Evolutionary conservation across 53 echinoderm and acorn worm species (phyloP), one percentile per base, ranked within the genome.

Genomic region (Arbacia lixula): DNA sequence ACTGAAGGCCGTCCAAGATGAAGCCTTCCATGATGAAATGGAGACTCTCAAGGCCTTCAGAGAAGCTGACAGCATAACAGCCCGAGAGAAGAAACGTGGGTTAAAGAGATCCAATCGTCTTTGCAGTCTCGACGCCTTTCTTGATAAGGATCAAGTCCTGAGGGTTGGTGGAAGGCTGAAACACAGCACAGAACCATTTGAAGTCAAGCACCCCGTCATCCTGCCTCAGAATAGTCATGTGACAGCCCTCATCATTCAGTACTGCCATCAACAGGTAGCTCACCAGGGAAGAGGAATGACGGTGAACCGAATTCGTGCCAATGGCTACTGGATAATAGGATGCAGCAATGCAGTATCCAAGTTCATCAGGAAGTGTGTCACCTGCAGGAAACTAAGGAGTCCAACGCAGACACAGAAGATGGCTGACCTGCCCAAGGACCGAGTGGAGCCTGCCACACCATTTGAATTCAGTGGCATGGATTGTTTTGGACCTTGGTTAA

Each of bases 381-480:
- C 52, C 21, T 92, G 92, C 55, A 36, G 46, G 3, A 85, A 28
- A 63, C 57, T 85, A 9, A 66, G 80, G 2, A 41, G 87, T 39
- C 39, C 40, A 10, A 22, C 77, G 3, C 73, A 76, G 51, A 40
- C 49, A 27, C 91, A 91, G 66, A 91, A 86, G 68, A 92, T 86
- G 85, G 85, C 87, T 2, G 83, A 90, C 29, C 74, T 93, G 12
- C 93, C 90, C 0, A 2, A 10, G 3, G 93, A 92, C 28, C 73
- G 89, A 49, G 3, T 88, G 10, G 33, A 61, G 12, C 74, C 81
- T 21, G 66, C 75, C 12, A 68, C 88, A 52, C 88, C 88, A 36
- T 92, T 88, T 36, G 72, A 68, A 0, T 89, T 84, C 52, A 38
- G 83, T 28, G 89, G 76, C 0, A 83, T 92, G 52, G 93, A 93